These are phyloP conservation scores for Salminus brasiliensis DNA, from an alignment of 2,113 vertebrate genomes.

Conservation along the genomic window DNA sequence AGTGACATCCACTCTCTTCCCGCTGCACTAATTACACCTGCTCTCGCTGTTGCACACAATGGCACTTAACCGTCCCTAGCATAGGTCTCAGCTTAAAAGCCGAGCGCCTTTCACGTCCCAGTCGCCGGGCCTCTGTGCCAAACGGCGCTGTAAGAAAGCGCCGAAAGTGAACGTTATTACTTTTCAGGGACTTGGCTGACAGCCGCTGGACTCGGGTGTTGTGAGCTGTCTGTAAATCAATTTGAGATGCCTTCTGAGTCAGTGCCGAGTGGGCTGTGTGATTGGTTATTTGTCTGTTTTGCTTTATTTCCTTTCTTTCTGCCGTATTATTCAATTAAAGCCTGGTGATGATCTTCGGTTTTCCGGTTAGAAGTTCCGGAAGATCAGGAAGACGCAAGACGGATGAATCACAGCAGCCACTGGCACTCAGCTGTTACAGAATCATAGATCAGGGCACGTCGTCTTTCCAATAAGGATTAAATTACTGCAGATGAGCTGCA, in stretches of 20 bases:
- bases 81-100: not conserved
- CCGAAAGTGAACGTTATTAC: slow-evolving; percentile 5
- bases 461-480: not conserved
- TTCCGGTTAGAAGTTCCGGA: not conserved
- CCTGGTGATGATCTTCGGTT: not conserved
- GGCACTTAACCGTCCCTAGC: slow-evolving; percentile 34
- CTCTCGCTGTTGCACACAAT: slow-evolving; percentile 23
- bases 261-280: not conserved
- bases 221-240: not conserved
- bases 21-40: slow-evolving; percentile 49
- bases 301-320: not conserved
- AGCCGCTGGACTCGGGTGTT: not conserved
- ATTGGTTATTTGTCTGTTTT: not conserved
- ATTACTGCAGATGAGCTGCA: slow-evolving; percentile 2
- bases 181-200: not conserved
- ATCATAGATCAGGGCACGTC: not conserved
- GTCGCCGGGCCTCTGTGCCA: slow-evolving; percentile 21
- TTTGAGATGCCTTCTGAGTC: not conserved
- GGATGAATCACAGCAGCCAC: not conserved
- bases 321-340: slow-evolving; percentile 14
- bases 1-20: slow-evolving; percentile 69
- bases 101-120: not conserved
- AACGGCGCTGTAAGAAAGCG: not conserved
- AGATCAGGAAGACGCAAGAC: not conserved
- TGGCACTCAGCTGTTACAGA: not conserved